A percentile compares a stretch with the other conserved stretches of the same genome.
Conservation (phyloP, 2,113 vertebrate species). For the Bambusicola thoracicus region DNA sequence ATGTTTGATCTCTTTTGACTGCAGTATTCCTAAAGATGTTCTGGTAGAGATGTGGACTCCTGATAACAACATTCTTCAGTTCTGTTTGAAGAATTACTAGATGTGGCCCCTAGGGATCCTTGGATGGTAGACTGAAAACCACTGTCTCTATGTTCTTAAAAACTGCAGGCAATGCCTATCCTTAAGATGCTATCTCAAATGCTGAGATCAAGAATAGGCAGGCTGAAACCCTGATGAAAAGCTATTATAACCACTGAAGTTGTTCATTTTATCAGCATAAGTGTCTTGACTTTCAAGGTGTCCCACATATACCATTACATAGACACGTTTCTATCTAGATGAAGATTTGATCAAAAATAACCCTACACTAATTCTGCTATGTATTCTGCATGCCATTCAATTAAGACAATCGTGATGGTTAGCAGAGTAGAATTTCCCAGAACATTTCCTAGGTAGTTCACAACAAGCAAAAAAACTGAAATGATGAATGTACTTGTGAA, state of each 20-base stretch:
- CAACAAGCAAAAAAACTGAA: background rate
- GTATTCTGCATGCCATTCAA: conserved; percentile 1
- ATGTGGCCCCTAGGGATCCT: background rate
- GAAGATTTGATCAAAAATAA: conserved; percentile 16
- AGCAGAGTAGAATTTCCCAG: conserved; percentile 7
- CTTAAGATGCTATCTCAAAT: background rate
- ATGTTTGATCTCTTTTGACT: background rate
- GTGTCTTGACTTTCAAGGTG: background rate
- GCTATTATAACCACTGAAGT: background rate
- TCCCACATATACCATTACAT: background rate
- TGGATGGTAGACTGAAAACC: background rate
- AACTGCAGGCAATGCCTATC: background rate
- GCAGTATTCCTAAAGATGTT: background rate
- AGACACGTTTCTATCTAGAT: background rate
- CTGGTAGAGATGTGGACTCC: background rate
- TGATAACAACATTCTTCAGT: background rate
- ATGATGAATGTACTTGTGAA: background rate
- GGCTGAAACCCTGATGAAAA: background rate
- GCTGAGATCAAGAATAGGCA: background rate
- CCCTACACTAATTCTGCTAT: background rate
- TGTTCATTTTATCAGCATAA: background rate
- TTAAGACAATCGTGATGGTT: background rate
- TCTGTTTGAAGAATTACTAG: background rate
- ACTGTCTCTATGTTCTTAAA: background rate
- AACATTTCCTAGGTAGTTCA: background rate